Percentiles rank a stretch among this genome's conserved stretches.
These are phyloP conservation scores for Phasia obesa DNA, from an alignment of 2,888 invertebrate species.

Conservation along the genomic window DNA sequence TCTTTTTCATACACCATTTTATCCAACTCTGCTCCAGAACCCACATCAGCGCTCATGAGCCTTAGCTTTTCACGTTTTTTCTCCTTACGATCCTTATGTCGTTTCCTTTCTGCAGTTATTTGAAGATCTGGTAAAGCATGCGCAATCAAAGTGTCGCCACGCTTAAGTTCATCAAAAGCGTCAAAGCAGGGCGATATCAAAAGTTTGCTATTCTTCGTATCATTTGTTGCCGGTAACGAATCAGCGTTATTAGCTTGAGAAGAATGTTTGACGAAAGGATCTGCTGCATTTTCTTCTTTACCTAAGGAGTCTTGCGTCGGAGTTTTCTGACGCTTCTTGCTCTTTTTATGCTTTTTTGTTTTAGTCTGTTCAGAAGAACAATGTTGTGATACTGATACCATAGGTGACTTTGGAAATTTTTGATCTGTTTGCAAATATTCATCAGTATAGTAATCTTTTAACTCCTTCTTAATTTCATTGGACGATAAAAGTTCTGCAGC, in stretches of 20 bases:
- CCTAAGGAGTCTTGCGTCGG: constrained; percentile 69
- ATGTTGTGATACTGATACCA: constrained; percentile 74
- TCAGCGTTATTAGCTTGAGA: constrained; percentile 13
- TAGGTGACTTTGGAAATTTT: constrained; percentile 71
- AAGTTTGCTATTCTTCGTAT: constrained; percentile 55
- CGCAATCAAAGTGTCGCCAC: constrained; percentile 74
- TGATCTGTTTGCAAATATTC: constrained; percentile 62
- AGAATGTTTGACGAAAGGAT: constrained; percentile 39
- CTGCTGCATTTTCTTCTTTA: constrained; percentile 46
- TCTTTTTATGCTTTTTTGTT: constrained; percentile 91
- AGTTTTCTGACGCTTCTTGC: constrained; percentile 90
- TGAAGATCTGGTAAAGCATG: constrained; percentile 44
- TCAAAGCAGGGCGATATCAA: constrained; percentile 80
- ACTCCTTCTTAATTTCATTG: constrained; percentile 79
- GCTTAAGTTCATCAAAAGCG: constrained; percentile 83
- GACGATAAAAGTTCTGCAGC: constrained; percentile 42
- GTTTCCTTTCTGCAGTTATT: constrained; percentile 77
- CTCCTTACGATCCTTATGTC: constrained; percentile 81
- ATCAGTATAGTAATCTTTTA: constrained; percentile 74
- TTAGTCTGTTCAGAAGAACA: constrained; percentile 84
- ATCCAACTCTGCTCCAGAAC: constrained; percentile 75
- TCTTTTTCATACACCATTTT: constrained; percentile 79
- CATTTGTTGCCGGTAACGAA: constrained; percentile 10
- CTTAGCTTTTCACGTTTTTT: constrained; percentile 81
- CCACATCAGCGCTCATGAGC: constrained; percentile 74